Percentiles rank a stretch among this genome's conserved stretches.
Evolutionary conservation across 2,888 invertebrate species (phyloP).

Genomic region (Alloscopus bannaensis): DNA sequence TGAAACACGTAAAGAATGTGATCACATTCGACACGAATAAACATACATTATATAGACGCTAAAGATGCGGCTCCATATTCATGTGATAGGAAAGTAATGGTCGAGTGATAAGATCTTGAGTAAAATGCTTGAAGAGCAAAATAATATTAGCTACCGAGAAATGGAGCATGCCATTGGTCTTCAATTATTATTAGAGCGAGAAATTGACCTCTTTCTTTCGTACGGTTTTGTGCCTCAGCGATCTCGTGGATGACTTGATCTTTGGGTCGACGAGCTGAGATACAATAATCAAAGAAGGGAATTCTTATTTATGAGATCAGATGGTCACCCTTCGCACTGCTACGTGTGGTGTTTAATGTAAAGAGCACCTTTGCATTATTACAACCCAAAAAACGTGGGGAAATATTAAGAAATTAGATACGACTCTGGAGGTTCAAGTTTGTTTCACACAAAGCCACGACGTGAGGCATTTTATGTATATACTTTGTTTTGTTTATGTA

Average conservation of each 20-base stretch:
- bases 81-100: not conserved
- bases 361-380: not conserved
- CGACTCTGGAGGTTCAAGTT: not conserved
- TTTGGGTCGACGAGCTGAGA: slow-evolving; percentile 11
- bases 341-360: not conserved
- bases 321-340: not conserved
- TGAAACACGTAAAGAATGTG: not conserved
- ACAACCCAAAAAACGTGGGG: not conserved
- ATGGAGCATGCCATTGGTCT: slow-evolving; percentile 47
- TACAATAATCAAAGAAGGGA: slow-evolving; percentile 20
- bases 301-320: slow-evolving; percentile 23
- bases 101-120: slow-evolving; percentile 21
- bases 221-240: slow-evolving; percentile 31
- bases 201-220: slow-evolving; percentile 63
- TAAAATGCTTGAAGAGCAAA: slow-evolving; percentile 10
- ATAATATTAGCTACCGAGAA: slow-evolving; percentile 38
- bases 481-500: not conserved
- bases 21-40: not conserved
- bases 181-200: slow-evolving; percentile 59
- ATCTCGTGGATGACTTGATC: slow-evolving; percentile 18
- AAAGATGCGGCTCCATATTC: not conserved
- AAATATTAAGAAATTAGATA: not conserved
- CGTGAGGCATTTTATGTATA: not conserved
- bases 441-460: not conserved
- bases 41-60: not conserved